These are phyloP conservation scores for Kuschelorhynchus macadamiae DNA, from an alignment of 2,888 invertebrate species.

Conservation along the genomic window DNA sequence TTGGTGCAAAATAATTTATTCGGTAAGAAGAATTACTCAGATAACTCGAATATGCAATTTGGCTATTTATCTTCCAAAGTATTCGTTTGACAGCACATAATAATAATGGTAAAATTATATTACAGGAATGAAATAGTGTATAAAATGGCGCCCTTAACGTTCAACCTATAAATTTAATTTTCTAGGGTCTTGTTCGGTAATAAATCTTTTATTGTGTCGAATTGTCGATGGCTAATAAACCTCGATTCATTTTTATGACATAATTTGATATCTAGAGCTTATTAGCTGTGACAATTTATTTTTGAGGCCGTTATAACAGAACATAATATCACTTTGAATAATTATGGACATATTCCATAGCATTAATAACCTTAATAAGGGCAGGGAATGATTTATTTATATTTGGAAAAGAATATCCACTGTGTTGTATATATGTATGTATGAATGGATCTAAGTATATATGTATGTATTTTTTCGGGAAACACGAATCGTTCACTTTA, in stretches of 20 bases:
- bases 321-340: slow-evolving; percentile 16
- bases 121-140: slow-evolving; percentile 22
- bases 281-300: slow-evolving; percentile 42
- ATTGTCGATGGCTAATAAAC: slow-evolving; percentile 43
- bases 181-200: slow-evolving; percentile 31
- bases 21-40: no score
- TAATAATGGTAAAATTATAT: neutral
- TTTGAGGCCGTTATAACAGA: slow-evolving; percentile 14
- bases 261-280: slow-evolving; percentile 41
- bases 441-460: no score
- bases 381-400: no score
- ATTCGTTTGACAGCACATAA: no score
- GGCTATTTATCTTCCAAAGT: no score
- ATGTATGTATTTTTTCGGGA: no score
- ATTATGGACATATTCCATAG: neutral
- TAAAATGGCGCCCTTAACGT: slow-evolving; percentile 25
- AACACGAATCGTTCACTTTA: no score
- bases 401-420: no score
- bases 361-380: no score
- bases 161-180: slow-evolving; percentile 41
- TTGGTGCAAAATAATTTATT: no score
- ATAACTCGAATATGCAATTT: no score
- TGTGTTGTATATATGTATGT: no score
- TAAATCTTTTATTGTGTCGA: slow-evolving; percentile 46
- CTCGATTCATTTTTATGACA: slow-evolving; percentile 33